Evolutionary conservation across 2,113 vertebrate genomes (phyloP), one percentile per base, ranked within the genome.

Genomic region (Elaphurus davidianus): DNA sequence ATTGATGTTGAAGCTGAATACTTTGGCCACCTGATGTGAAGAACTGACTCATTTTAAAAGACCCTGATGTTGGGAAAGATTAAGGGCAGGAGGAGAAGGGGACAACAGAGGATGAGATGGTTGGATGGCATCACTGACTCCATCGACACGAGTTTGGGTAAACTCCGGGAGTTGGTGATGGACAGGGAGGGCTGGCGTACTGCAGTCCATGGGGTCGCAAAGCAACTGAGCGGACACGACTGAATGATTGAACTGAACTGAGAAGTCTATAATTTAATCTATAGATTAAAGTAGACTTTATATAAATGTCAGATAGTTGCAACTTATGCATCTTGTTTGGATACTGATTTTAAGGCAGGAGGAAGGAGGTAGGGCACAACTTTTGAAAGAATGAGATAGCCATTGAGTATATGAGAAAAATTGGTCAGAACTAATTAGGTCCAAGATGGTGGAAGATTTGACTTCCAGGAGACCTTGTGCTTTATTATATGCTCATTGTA

Each of bases 221-320:
- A 71, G 64, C 0, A 2, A 11, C 64, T 36, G n/a, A 36, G 64
- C 4, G 1, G 2, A 71, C 64, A 71, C 0, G 4, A 36, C n/a
- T 71, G n/a, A 21, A 5, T 3, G 19, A 71, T 64, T 64, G 33
- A 64, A 64, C 3, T 64, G 30, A 33, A 6, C 9, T 71, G n/a
- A 23, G 71, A 74, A 74, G 25, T 74, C 11, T 43, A 43, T 25
- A 74, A 13, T 40, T 74, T 40, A 84, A 62, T 85, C 14, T 54
- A 25, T 45, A 55, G 14, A 50, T 74, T 74, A 88, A 88, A 92
- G 67, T 55, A 71, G 50, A 40, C 6, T 81, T 71, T 40, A 92
- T 82, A 59, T 33, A 87, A 92, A 59, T 82, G 87, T 50, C 40
- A 57, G 33, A n/a, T 17, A 52, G 74, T 74, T 27, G 21, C 21